Conservation (phyloP, 2,888 invertebrate genomes). For the Agrotis clavis region DNA sequence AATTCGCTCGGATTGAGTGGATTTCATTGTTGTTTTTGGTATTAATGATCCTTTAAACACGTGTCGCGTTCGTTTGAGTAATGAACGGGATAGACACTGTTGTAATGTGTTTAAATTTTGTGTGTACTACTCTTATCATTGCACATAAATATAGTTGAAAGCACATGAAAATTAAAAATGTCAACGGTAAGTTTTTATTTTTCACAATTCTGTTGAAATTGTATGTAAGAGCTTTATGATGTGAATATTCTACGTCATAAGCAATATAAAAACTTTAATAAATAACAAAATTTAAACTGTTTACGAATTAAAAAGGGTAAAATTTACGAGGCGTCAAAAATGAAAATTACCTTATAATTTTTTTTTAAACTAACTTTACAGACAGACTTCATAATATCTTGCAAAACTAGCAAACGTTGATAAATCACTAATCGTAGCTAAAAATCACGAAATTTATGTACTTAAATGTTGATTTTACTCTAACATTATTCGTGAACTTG, state of each 20-base stretch:
- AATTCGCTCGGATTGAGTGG: slow-evolving; percentile 79
- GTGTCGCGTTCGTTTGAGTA: slow-evolving; percentile 53
- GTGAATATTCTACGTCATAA: no score
- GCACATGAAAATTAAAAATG: no score
- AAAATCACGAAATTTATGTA: slow-evolving; percentile 18
- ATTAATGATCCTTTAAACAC: slow-evolving; percentile 65
- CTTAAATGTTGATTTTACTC: slow-evolving; percentile 51
- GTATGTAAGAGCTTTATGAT: no score
- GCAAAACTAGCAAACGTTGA: not conserved
- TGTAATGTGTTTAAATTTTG: slow-evolving; percentile 9
- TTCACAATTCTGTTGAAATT: no score
- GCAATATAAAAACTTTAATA: no score
- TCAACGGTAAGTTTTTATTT: no score
- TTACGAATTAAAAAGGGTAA: no score
- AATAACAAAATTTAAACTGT: no score
- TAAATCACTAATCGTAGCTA: slow-evolving; percentile 6
- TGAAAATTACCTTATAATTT: no score
- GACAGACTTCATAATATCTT: not conserved
- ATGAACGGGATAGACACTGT: slow-evolving; percentile 28
- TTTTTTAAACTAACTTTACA: no score
- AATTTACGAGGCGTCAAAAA: no score
- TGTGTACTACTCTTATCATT: not conserved
- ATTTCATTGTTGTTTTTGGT: slow-evolving; percentile 71
- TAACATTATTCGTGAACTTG: slow-evolving; percentile 61
- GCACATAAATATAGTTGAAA: not conserved